Conservation (phyloP, 2,797 vertebrate species). For the Vespertilio murinus region DNA sequence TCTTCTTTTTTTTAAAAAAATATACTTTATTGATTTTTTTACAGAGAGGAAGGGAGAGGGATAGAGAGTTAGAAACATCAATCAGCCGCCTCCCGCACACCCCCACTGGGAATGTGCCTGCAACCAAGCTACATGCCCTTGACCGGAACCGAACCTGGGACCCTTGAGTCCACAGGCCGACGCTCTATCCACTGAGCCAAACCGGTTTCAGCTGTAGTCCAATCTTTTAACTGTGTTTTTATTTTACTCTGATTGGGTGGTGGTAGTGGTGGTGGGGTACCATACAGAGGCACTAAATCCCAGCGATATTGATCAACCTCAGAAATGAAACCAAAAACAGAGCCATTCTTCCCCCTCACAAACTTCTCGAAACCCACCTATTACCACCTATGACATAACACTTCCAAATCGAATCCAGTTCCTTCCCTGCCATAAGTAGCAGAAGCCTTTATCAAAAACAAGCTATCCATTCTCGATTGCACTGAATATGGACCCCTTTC, state of each 20-base stretch:
- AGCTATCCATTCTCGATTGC: constrained; percentile 37
- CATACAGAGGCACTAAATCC: background rate
- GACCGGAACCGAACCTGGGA: too few relatives aligned
- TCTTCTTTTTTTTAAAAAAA: background rate
- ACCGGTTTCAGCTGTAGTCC: background rate
- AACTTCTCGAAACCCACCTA: background rate
- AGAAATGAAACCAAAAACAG: constrained; percentile 26
- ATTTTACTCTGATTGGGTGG: background rate
- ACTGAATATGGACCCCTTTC: constrained; percentile 67
- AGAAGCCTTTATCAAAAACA: constrained; percentile 63
- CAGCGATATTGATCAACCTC: background rate
- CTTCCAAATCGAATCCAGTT: constrained; percentile 37
- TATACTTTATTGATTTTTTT: too few relatives aligned
- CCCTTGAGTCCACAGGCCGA: too few relatives aligned
- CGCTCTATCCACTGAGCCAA: too few relatives aligned
- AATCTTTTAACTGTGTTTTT: background rate
- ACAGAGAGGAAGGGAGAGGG: too few relatives aligned
- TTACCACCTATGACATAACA: background rate
- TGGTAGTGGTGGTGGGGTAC: background rate
- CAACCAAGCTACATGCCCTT: too few relatives aligned
- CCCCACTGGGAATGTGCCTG: too few relatives aligned
- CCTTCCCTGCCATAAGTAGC: background rate
- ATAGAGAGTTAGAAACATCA: too few relatives aligned
- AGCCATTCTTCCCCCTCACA: background rate
- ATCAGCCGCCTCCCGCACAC: too few relatives aligned